Evolutionary conservation across 2,113 vertebrate species (phyloP).

Genomic region (Pelecanoides urinatrix): DNA sequence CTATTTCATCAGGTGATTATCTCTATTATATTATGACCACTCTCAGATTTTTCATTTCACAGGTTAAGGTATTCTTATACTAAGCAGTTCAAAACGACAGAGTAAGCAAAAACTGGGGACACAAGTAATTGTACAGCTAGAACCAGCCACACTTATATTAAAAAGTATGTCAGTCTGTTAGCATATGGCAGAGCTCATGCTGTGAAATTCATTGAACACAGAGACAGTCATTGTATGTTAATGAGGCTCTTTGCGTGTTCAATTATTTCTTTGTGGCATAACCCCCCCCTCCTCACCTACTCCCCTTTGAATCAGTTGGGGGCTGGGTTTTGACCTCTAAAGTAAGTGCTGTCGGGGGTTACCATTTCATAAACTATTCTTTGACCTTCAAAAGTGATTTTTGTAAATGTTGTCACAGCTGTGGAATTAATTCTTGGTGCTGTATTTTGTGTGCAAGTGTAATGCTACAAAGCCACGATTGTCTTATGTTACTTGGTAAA

Average conservation of each 20-base stretch:
- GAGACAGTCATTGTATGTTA: conserved; percentile 29
- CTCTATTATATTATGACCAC: background rate
- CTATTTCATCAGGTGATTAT: background rate
- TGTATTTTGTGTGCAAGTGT: background rate
- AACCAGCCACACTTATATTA: background rate
- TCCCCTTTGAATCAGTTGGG: background rate
- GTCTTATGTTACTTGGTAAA: background rate
- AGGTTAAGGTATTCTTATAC: background rate
- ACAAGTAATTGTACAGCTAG: background rate
- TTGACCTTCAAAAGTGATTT: conserved; percentile 10
- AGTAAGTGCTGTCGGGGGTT: background rate
- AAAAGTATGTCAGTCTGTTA: background rate
- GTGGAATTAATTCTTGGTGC: background rate
- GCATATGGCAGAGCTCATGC: conserved; percentile 17
- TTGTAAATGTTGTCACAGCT: background rate
- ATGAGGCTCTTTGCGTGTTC: conserved; percentile 7
- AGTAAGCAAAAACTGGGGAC: conserved; percentile 15
- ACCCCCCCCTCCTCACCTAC: background rate
- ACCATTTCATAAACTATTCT: background rate
- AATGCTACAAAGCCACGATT: background rate
- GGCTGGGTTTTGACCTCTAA: background rate
- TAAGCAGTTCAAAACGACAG: background rate
- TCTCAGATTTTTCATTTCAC: conserved; percentile 5
- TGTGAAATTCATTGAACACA: conserved; percentile 46
- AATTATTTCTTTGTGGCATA: background rate